These are phyloP conservation scores for Heteropelma amictum DNA, from an alignment of 2,888 invertebrate genomes.

Conservation along the genomic window DNA sequence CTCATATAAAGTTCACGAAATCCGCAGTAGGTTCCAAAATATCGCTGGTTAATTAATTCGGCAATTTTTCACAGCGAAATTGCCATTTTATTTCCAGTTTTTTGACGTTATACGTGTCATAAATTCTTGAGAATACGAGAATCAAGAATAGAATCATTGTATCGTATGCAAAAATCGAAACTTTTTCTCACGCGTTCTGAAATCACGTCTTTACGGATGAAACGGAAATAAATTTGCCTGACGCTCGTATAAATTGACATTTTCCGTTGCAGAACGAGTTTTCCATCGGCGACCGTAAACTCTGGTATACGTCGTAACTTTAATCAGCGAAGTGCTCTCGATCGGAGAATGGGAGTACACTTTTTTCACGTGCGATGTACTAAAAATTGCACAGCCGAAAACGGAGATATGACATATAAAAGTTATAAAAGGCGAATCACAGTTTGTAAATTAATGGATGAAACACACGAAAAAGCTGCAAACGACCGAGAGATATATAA, in stretches of 20 bases:
- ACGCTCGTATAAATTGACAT: conserved; percentile 10
- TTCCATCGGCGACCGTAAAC: conserved; percentile 46
- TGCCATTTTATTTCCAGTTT: no score
- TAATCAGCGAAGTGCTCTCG: conserved; percentile 66
- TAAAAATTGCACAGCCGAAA: background rate
- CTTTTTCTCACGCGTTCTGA: no score
- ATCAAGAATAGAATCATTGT: no score
- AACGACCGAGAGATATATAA: conserved; percentile 43
- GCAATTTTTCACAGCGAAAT: no score
- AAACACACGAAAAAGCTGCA: conserved; percentile 41
- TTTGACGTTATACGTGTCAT: no score
- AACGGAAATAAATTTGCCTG: conserved; percentile 3
- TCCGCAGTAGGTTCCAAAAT: no score
- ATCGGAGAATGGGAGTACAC: conserved; percentile 18
- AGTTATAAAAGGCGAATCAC: conserved; percentile 61
- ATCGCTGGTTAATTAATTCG: no score
- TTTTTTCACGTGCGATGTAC: conserved; percentile 15
- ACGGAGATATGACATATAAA: conserved; percentile 26
- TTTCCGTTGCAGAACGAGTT: conserved; percentile 43
- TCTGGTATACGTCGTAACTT: conserved; percentile 53
- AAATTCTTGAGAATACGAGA: no score
- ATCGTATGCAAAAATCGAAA: no score
- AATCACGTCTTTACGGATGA: no score
- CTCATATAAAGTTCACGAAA: no score
- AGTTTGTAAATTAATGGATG: conserved; percentile 63